phyloP scores from a whole-genome alignment of 2,113 vertebrate species.

The Ptilonorhynchus violaceus region DNA sequence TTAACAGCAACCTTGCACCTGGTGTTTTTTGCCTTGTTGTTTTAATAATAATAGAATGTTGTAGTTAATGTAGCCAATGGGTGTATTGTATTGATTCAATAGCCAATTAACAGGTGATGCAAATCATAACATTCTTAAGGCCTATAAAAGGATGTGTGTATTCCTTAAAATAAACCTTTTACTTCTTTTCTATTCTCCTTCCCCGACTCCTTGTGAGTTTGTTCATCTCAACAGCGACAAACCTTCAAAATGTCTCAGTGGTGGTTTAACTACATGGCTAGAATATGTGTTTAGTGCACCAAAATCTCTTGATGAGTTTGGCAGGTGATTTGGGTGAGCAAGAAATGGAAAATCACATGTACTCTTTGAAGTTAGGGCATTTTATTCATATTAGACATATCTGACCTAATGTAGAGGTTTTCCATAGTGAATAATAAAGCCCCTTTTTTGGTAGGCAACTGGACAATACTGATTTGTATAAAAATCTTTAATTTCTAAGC shows the following conservation, averaged over 20 bases:
- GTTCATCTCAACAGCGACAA: too few species aligned
- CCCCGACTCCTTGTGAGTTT: too few species aligned
- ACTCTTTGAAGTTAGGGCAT: background rate
- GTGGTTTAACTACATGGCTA: background rate
- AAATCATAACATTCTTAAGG: too few species aligned
- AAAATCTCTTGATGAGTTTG: background rate
- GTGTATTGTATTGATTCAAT: too few species aligned
- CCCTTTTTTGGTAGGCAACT: background rate
- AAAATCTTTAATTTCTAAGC: background rate
- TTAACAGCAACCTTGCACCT: too few species aligned
- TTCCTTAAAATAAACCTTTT: too few species aligned
- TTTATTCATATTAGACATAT: background rate
- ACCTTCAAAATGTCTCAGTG: background rate
- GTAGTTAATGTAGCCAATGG: too few species aligned
- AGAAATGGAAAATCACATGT: background rate
- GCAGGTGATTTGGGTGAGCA: background rate
- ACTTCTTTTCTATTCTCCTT: too few species aligned
- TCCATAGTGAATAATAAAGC: background rate
- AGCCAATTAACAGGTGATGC: too few species aligned
- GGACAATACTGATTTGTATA: background rate
- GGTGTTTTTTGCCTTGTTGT: too few species aligned
- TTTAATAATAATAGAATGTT: too few species aligned
- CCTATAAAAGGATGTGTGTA: too few species aligned
- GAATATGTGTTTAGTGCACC: background rate
- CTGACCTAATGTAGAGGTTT: background rate